Base-by-base conservation (phyloP, 1,140 invertebrate genomes). In the Macrosteles quadrilineatus region DNA sequence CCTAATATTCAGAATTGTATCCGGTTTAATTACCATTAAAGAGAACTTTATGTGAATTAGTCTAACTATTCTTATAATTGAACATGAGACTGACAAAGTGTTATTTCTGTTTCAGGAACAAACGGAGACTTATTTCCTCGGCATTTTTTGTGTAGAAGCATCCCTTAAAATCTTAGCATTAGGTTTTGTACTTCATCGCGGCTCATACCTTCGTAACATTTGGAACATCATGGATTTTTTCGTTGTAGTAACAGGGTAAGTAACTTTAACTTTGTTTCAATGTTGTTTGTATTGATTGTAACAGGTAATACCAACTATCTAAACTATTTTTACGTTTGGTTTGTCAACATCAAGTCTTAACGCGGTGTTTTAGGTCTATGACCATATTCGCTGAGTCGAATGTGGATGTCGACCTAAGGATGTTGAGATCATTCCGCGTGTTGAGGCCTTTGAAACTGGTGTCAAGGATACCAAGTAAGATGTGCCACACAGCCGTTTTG, bases 181-280 rank as follows among this genome's bases (percentile, higher is more conserved):
- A 88, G 98, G 98, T 85, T 98, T 99, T 88, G 92, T 96, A 85
- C 90, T 99, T 84, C 98, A 99, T 89, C 94, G 93, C 85, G 96
- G 95, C 81, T 97, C 98, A 80, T 99, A 99, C 87, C 90, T 99
- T 82, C 90, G 98, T 82, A 99, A 98, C 87, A 92, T 99, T 86
- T 99, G 98, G 98, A 99, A 99, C 90, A 98, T 99, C 81, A 99
- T 99, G 97, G 98, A 99, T 90, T 99, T 99, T 88, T 96, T 99
- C 86, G 98, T 99, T 82, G 98, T 99, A 84, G 93, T 99, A 79
- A 99, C 98, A 81, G 98, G 98, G 97, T 99, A 88, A 93, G 95
- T 90, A 29, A 59, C 6, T 25, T 12, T 27, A 6, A 4, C 4
- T n/a, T 45, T 43, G 25, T 36, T 70, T 69, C 55, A 40, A 62